Conservation (phyloP, 2,888 invertebrate genomes). For the Aradus depressus region DNA sequence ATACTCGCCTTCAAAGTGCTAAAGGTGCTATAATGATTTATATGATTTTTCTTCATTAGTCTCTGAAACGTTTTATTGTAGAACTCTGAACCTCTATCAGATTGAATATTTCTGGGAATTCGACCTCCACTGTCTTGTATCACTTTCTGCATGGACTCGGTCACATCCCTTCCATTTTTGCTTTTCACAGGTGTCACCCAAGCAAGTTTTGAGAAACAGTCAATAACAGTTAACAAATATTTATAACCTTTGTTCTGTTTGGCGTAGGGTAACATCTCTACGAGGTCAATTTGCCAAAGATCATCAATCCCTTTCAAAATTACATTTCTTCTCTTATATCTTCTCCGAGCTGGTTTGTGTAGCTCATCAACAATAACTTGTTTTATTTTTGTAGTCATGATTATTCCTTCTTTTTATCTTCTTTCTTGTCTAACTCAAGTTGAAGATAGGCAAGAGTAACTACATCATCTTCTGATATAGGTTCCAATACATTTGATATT, state of each 20-base stretch:
- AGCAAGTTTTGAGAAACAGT: conserved; percentile 14
- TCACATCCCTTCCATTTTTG: conserved; percentile 18
- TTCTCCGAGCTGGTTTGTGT: conserved; percentile 16
- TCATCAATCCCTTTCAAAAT: conserved; percentile 21
- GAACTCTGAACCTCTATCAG: conserved; percentile 25
- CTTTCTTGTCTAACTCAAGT: too few species aligned
- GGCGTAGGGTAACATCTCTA: conserved; percentile 19
- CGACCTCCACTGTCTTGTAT: neutral
- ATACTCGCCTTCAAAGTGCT: conserved; percentile 20
- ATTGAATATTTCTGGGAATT: conserved; percentile 24
- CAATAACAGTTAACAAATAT: conserved; percentile 16
- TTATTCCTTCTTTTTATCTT: too few species aligned
- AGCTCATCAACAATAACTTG: conserved; percentile 11
- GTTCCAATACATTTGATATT: too few species aligned
- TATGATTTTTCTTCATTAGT: conserved; percentile 20
- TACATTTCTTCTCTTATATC: conserved; percentile 10
- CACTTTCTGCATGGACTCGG: neutral
- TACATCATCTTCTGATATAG: too few species aligned
- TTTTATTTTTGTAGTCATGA: too few species aligned
- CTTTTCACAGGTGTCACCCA: conserved; percentile 14
- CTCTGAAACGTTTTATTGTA: conserved; percentile 20
- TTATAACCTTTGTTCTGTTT: conserved; percentile 15
- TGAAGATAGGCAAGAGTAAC: too few species aligned
- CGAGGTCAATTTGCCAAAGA: conserved; percentile 21
- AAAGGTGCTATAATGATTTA: conserved; percentile 24